Conservation (phyloP, 1,140 invertebrate species). For the Zaprionus taronus region DNA sequence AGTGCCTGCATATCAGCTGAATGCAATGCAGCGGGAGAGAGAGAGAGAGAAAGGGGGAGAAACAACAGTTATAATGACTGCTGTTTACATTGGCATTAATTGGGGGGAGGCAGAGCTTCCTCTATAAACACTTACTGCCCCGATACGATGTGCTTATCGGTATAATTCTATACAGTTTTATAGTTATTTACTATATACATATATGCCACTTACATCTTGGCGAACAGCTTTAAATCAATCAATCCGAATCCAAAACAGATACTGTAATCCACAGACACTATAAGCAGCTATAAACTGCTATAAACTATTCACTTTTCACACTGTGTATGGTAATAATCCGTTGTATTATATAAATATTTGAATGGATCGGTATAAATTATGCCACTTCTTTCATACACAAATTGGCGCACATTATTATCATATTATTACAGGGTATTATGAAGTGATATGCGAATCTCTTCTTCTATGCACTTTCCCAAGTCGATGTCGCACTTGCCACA, state of each 20-base stretch:
- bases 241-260: background rate
- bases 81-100: background rate
- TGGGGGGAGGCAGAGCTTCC: background rate
- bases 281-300: background rate
- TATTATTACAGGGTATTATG: slow-evolving; percentile 18
- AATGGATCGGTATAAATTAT: slow-evolving; percentile 48
- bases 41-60: background rate
- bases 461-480: slow-evolving; percentile 50
- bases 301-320: slow-evolving; percentile 1
- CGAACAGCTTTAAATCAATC: slow-evolving; percentile 42
- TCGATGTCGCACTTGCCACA: slow-evolving; percentile 55
- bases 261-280: slow-evolving; percentile 8
- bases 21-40: background rate
- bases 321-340: slow-evolving; percentile 35
- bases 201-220: slow-evolving; percentile 45
- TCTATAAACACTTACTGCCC: background rate
- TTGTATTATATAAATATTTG: slow-evolving; percentile 13
- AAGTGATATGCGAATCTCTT: slow-evolving; percentile 46
- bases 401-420: slow-evolving; percentile 32
- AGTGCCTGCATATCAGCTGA: slow-evolving; percentile 10
- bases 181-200: slow-evolving; percentile 5
- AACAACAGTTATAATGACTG: background rate
- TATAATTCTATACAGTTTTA: background rate
- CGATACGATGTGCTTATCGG: slow-evolving; percentile 17
- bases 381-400: slow-evolving; percentile 59